Evolutionary conservation across 2,113 vertebrate genomes (phyloP).

Genomic region (Gobio gobio): DNA sequence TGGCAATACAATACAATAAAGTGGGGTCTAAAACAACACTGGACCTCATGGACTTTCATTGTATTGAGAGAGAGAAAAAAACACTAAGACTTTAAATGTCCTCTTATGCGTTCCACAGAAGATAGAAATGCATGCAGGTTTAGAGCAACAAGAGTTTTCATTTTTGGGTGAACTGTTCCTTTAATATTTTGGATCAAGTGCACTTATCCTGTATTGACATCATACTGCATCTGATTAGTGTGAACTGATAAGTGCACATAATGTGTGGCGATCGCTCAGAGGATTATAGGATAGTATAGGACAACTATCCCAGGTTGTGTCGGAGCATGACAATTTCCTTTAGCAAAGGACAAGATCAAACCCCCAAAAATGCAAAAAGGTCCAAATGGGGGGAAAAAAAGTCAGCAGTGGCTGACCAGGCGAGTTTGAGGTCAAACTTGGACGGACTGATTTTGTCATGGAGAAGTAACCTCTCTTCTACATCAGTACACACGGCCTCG

Average conservation of each 20-base stretch:
- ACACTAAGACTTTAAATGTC: no score
- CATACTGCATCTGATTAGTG: not conserved
- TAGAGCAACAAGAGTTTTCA: not conserved
- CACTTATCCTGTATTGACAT: not conserved
- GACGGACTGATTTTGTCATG: conserved; percentile 15
- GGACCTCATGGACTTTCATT: not conserved
- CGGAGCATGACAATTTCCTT: not conserved
- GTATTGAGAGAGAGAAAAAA: no score
- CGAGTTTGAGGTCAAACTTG: not conserved
- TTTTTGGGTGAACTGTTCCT: not conserved
- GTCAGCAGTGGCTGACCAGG: no score
- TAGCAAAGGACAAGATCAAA: not conserved
- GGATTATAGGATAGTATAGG: not conserved
- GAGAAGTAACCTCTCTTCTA: conserved; percentile 33
- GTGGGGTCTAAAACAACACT: not conserved
- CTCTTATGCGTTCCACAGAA: not conserved
- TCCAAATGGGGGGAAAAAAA: not conserved
- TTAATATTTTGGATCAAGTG: not conserved
- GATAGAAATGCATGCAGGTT: not conserved
- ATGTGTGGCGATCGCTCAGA: not conserved
- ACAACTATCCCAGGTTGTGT: not conserved
- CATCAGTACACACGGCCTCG: conserved; percentile 36
- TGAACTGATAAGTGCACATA: not conserved
- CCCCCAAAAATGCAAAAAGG: not conserved
- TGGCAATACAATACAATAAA: not conserved